Evolutionary conservation across 1,140 invertebrate species (phyloP).

Genomic region (Meteorus sp.): DNA sequence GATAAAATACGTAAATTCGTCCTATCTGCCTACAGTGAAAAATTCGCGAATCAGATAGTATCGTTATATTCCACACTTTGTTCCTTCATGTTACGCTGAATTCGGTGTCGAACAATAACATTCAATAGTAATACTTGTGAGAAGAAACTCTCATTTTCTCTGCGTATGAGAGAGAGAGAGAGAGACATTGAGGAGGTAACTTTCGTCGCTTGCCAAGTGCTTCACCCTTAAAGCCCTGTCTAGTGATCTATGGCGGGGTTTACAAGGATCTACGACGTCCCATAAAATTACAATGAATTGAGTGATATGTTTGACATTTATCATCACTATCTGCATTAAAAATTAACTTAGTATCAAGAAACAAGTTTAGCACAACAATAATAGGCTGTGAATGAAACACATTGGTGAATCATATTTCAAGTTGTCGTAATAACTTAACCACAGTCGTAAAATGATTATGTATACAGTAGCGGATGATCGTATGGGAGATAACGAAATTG

Average conservation of each 20-base stretch:
- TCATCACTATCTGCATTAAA: not conserved
- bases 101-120: too few species aligned
- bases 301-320: not conserved
- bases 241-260: conserved; percentile 26
- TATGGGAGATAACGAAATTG: conserved; percentile 56
- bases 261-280: conserved; percentile 24
- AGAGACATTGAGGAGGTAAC: not conserved
- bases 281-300: conserved; percentile 16
- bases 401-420: not conserved
- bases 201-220: not conserved
- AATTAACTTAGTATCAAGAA: not conserved
- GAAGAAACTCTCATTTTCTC: too few species aligned
- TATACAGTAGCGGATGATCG: conserved; percentile 56
- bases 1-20: too few species aligned
- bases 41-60: too few species aligned
- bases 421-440: not conserved
- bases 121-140: too few species aligned
- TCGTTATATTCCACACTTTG: too few species aligned
- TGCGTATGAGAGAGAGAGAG: not conserved
- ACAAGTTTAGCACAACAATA: too few species aligned
- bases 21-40: too few species aligned
- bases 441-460: conserved; percentile 49
- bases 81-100: too few species aligned
- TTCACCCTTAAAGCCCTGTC: conserved; percentile 20
- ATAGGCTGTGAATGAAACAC: not conserved